phyloP scores from a whole-genome alignment of 2,113 vertebrate species.

The Phalacrocorax carbo region DNA sequence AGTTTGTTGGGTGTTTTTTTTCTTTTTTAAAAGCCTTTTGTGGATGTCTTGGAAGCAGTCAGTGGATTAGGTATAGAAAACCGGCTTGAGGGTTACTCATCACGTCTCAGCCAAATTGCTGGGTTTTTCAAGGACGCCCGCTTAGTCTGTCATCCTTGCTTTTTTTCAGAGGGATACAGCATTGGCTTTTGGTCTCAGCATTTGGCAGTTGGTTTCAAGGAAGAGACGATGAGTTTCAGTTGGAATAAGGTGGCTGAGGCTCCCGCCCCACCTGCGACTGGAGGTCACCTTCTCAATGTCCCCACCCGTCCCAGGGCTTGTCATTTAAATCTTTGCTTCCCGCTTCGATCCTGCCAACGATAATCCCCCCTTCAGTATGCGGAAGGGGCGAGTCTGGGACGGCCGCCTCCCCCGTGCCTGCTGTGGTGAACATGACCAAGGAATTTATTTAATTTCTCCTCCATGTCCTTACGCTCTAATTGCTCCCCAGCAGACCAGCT shows the following conservation, averaged over 20 bases:
- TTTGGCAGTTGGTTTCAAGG: neutral
- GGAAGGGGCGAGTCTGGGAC: rapidly evolving
- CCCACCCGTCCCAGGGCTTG: neutral
- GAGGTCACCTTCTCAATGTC: neutral
- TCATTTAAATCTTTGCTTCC: neutral
- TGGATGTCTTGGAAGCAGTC: neutral
- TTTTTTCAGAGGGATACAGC: rapidly evolving
- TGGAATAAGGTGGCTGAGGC: neutral
- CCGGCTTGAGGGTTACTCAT: neutral
- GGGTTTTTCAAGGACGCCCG: neutral
- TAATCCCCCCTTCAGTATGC: neutral
- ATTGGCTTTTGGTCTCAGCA: rapidly evolving
- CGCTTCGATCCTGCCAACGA: rapidly evolving
- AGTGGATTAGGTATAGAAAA: neutral
- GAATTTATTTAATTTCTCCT: neutral
- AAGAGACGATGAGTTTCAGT: neutral
- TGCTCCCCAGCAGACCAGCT: conserved; percentile 19
- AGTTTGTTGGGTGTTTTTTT: neutral
- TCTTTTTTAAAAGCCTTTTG: neutral
- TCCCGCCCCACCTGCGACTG: neutral
- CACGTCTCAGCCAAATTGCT: rapidly evolving
- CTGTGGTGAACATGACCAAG: neutral
- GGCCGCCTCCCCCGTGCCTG: neutral
- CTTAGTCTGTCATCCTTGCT: neutral
- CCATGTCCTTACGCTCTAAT: neutral